Evolutionary conservation across 2,113 vertebrate genomes (phyloP).

Genomic region (Atrichornis clamosus): DNA sequence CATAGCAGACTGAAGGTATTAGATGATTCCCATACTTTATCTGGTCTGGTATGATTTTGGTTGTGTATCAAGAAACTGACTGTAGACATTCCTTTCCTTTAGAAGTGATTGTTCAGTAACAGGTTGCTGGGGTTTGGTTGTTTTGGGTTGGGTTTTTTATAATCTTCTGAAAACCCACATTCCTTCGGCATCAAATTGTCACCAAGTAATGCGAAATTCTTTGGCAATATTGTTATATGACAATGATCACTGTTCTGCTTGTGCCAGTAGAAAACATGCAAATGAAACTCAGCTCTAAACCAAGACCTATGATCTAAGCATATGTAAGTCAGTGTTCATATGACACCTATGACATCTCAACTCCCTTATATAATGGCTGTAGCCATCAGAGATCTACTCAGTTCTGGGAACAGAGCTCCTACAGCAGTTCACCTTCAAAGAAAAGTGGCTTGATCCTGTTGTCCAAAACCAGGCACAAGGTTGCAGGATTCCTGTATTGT

Average conservation of each 20-base stretch:
- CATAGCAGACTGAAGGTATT: background rate
- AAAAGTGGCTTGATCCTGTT: background rate
- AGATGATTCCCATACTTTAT: background rate
- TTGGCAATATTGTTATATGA: background rate
- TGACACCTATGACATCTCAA: background rate
- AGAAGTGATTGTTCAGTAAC: background rate
- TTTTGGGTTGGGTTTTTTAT: background rate
- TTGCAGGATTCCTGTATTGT: background rate
- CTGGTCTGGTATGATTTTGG: background rate
- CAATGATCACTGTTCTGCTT: background rate
- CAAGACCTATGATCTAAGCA: background rate
- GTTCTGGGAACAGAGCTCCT: background rate
- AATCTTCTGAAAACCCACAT: rapidly evolving
- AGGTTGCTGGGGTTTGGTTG: background rate
- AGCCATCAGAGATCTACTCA: background rate
- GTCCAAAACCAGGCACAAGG: background rate
- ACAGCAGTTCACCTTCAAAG: background rate
- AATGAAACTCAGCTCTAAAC: background rate
- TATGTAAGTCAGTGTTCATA: background rate
- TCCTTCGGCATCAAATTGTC: background rate
- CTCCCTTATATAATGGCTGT: background rate
- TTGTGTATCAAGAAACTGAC: background rate
- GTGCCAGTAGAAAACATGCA: background rate
- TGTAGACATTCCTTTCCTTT: background rate
- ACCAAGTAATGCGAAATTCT: background rate